These are phyloP conservation scores for Mesopsocus fuscifrons DNA, from an alignment of 2,888 invertebrate genomes.

Conservation along the genomic window DNA sequence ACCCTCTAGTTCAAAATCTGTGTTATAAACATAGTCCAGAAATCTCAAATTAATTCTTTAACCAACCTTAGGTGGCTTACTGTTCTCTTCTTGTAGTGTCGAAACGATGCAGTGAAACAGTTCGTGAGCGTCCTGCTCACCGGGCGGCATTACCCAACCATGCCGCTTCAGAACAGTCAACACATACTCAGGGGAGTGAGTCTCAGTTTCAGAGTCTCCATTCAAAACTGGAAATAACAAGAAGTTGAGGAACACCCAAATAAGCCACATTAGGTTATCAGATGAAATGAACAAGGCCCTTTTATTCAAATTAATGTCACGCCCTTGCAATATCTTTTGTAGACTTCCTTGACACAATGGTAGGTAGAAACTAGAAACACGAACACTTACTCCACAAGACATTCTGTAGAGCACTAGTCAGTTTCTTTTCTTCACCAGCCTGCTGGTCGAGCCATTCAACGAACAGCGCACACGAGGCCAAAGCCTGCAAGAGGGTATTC, in stretches of 20 bases:
- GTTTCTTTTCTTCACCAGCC: conserved; percentile 39
- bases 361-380: too few species aligned
- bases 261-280: background rate
- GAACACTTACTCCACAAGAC: conserved; percentile 51
- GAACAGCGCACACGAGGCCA: conserved; percentile 73
- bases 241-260: too few species aligned
- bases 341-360: too few species aligned
- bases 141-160: conserved; percentile 74
- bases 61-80: too few species aligned
- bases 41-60: too few species aligned
- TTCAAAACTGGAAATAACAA: conserved; percentile 36
- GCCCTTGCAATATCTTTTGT: too few species aligned
- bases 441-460: conserved; percentile 57
- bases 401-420: conserved; percentile 51
- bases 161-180: conserved; percentile 52
- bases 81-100: conserved; percentile 75
- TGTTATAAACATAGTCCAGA: too few species aligned
- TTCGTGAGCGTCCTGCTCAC: conserved; percentile 90
- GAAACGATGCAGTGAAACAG: conserved; percentile 72
- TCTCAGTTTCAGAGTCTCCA: conserved; percentile 28
- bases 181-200: conserved; percentile 43
- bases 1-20: too few species aligned
- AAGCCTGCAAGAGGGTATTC: conserved; percentile 75
- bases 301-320: too few species aligned
- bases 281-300: background rate